Conservation (phyloP, 2,888 invertebrate species). For the Acrocyrtus sp. region DNA sequence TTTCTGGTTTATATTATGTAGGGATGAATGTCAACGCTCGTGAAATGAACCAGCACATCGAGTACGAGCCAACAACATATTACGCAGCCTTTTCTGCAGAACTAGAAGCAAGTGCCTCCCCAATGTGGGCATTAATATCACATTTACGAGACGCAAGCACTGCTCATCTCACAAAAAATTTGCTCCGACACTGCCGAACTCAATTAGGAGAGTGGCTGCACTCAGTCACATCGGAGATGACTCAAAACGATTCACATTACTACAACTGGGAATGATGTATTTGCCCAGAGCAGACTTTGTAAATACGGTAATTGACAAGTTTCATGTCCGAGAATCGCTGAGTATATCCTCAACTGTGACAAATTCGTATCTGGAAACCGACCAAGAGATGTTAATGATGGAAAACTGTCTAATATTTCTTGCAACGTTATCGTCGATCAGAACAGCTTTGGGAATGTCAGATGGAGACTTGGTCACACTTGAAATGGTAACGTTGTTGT, state of each 20-base stretch:
- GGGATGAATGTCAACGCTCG: constrained; percentile 97
- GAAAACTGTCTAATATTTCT: constrained; percentile 93
- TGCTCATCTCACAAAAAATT: constrained; percentile 76
- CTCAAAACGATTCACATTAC: constrained; percentile 81
- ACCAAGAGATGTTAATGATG: constrained; percentile 89
- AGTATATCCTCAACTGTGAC: constrained; percentile 78
- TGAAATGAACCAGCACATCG: constrained; percentile 90
- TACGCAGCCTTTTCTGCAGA: constrained; percentile 98
- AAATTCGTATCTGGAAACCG: constrained; percentile 74
- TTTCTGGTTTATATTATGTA: constrained; percentile 65
- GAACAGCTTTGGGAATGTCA: constrained; percentile 83
- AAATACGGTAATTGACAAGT: constrained; percentile 89
- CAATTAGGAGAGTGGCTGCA: constrained; percentile 83
- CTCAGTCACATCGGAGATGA: constrained; percentile 43
- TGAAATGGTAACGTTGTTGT: constrained; percentile 92
- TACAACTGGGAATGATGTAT: constrained; percentile 78
- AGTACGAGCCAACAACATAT: constrained; percentile 97
- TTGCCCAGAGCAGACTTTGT: constrained; percentile 87
- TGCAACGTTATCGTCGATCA: constrained; percentile 85
- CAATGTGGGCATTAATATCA: constrained; percentile 96
- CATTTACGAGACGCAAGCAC: constrained; percentile 84
- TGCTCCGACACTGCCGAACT: constrained; percentile 79
- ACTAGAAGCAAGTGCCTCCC: constrained; percentile 95
- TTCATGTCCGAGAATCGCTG: constrained; percentile 83
- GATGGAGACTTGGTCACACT: constrained; percentile 78